These are phyloP conservation scores for Psettodes erumei DNA, from an alignment of 2,113 vertebrate genomes.

Conservation along the genomic window DNA sequence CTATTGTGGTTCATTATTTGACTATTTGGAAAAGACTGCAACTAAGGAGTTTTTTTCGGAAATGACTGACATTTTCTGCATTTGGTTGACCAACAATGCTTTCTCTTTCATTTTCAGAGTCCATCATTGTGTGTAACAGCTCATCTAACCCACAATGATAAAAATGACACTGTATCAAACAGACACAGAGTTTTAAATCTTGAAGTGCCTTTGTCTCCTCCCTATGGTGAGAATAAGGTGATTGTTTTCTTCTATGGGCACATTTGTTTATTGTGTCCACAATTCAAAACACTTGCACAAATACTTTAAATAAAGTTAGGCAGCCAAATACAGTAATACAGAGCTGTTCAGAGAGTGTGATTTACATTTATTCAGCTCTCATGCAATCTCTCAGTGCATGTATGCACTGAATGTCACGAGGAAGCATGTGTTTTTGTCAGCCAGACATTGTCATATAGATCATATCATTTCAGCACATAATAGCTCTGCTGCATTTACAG, in stretches of 20 bases:
- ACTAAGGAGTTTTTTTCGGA: slow-evolving; percentile 25
- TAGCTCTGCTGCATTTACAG: background rate
- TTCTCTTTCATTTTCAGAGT: slow-evolving; percentile 3
- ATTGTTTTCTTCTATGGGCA: background rate
- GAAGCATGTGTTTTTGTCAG: background rate
- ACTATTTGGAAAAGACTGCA: slow-evolving; percentile 25
- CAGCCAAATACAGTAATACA: background rate
- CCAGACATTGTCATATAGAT: background rate
- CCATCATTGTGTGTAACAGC: slow-evolving; percentile 3
- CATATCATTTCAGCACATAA: background rate
- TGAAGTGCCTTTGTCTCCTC: background rate
- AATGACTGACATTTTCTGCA: background rate
- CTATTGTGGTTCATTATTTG: background rate
- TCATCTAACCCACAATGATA: background rate
- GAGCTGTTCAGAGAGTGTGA: background rate
- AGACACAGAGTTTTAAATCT: background rate
- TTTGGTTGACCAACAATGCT: background rate
- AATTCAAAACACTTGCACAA: background rate
- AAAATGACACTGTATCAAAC: background rate
- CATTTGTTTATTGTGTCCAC: background rate
- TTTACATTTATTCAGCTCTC: background rate
- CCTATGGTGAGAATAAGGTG: background rate
- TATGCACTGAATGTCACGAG: background rate
- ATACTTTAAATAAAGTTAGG: background rate
- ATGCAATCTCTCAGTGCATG: background rate